Base-by-base conservation (phyloP, 2,113 vertebrate genomes). In the Rhineura floridana region DNA sequence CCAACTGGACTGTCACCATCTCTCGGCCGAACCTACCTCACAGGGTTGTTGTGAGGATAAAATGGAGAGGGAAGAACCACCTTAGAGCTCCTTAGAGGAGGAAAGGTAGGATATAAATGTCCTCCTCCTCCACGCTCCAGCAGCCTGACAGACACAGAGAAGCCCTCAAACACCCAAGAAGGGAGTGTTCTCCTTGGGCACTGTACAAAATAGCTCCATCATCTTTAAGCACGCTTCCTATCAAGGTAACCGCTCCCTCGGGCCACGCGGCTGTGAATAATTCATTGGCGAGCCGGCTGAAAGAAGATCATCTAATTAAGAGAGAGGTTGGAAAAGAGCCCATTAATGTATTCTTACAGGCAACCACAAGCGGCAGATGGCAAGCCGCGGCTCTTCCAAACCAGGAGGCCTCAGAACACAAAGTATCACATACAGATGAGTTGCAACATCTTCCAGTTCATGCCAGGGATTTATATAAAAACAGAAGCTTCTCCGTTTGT, bases 271-370 rank as follows among this genome's bases (percentile, higher is more conserved):
- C 50, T 62, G 50, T 87, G 79, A 82, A 87, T 87, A 87, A 87
- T 87, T 87, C 70, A 87, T 87, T 42, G 6, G 52, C 69, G 8
- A 72, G 44, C 50, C 44, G 19, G 46, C 28, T 82, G 86, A 87
- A 87, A 87, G 86, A 13, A 36, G 52, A 82, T 72, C 69, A 30
- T 73, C 55, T 87, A 63, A 82, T 82, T 73, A 82, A 48, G 39
- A 69, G 52, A 44, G 21, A 33, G 42, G 36, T 33, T 75, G n/a
- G 86, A 63, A 73, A 55, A 82, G 25, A 81, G 21, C 15, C 79
- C 69, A n/a, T 87, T 36, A 30, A 55, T 62, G 42, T 78, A 78
- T 36, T 15, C 1, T 23, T 42, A 3, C 8, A 33, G 69, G 42
- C 39, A 59, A 12, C 42, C 67, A 6, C 52, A 48, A 75, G 3